phyloP scores from a whole-genome alignment of 2,113 vertebrate species.

The Tyrannus savana region DNA sequence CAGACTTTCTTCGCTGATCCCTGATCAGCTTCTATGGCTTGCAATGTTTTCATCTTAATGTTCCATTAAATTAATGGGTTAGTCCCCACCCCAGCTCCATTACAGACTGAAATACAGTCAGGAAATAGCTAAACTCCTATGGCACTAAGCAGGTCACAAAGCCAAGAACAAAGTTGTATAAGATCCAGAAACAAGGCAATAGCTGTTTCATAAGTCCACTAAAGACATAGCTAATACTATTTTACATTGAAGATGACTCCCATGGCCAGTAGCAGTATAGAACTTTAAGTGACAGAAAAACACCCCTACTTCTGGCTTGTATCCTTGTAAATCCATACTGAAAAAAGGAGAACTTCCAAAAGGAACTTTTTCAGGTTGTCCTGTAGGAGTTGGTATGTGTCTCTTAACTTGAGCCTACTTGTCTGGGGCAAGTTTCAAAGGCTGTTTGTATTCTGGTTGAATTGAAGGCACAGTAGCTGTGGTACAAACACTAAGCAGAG shows the following conservation, averaged over 20 bases:
- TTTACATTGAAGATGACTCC: background rate
- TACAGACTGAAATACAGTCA: background rate
- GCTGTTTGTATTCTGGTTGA: background rate
- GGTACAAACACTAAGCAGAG: background rate
- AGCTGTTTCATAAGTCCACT: background rate
- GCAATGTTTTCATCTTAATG: background rate
- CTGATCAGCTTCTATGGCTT: background rate
- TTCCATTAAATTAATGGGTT: background rate
- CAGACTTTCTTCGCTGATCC: background rate
- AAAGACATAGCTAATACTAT: background rate
- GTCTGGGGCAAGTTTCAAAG: background rate
- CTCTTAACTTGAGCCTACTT: background rate
- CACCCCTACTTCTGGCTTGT: background rate
- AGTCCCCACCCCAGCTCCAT: background rate
- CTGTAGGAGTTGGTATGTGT: background rate
- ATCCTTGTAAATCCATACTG: background rate
- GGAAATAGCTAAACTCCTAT: background rate
- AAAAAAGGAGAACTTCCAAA: background rate
- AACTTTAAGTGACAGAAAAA: background rate
- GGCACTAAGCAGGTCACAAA: background rate
- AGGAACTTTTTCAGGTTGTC: background rate
- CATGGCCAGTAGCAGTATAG: background rate
- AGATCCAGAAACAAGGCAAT: background rate
- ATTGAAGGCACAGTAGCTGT: background rate
- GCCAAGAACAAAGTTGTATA: background rate